A percentile compares a stretch with the other conserved stretches of the same genome.
These are phyloP conservation scores for Drymodes brunneopygia DNA, from an alignment of 2,113 vertebrate genomes.

Conservation along the genomic window DNA sequence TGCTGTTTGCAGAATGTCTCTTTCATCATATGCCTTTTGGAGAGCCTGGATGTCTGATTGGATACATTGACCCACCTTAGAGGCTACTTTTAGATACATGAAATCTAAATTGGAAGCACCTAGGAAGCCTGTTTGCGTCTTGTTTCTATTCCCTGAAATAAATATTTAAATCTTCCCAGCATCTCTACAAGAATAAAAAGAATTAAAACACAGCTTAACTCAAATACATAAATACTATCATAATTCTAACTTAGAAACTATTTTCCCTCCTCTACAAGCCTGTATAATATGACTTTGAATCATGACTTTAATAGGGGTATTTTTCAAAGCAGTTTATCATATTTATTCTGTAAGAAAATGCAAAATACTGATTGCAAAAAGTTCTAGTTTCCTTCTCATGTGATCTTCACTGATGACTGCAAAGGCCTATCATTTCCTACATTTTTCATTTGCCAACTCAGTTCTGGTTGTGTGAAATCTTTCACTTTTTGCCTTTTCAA, in stretches of 20 bases:
- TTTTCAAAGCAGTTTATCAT: neutral
- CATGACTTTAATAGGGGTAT: neutral
- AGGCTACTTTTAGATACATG: neutral
- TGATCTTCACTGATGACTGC: neutral
- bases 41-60: neutral
- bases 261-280: neutral
- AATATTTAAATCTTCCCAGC: neutral
- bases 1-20: neutral
- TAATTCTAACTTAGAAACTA: neutral
- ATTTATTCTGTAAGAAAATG: neutral
- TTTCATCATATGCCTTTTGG: neutral
- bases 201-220: neutral
- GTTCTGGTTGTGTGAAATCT: neutral
- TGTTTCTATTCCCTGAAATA: neutral
- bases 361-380: neutral
- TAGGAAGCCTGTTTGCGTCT: neutral
- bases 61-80: neutral
- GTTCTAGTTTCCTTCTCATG: neutral
- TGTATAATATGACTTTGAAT: neutral
- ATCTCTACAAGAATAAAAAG: neutral
- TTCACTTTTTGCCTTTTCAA: neutral
- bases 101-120: neutral
- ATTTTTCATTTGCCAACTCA: neutral
- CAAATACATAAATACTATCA: neutral
- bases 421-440: neutral